These are phyloP conservation scores for Drosophila demipolita DNA, from an alignment of 2,888 invertebrate genomes.

Conservation along the genomic window DNA sequence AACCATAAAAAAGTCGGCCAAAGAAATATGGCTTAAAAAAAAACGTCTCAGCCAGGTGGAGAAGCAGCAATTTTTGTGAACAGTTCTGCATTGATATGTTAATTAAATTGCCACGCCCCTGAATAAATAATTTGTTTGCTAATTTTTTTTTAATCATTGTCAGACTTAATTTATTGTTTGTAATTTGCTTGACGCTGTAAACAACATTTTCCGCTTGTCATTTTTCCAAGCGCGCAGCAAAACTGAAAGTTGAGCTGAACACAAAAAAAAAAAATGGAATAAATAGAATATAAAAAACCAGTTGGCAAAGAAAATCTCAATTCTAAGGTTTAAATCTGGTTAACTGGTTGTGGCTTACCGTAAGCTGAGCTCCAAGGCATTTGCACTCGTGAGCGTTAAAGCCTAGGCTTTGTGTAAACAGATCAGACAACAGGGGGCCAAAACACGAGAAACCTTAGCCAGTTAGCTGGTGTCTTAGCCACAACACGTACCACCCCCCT, in stretches of 20 bases:
- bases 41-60: slow-evolving; percentile 28
- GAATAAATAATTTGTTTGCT: slow-evolving; percentile 57
- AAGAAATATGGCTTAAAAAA: slow-evolving; percentile 7
- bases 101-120: slow-evolving; percentile 46
- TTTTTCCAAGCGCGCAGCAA: slow-evolving; percentile 39
- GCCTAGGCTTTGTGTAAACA: slow-evolving; percentile 60
- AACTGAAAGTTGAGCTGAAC: slow-evolving; percentile 68
- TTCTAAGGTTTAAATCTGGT: slow-evolving; percentile 16
- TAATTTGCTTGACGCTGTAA: slow-evolving; percentile 28
- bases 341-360: slow-evolving; percentile 28
- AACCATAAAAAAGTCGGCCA: slow-evolving; percentile 22
- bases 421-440: slow-evolving; percentile 47
- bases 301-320: slow-evolving; percentile 45
- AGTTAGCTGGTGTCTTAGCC: background rate
- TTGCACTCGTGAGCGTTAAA: slow-evolving; percentile 40
- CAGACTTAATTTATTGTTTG: slow-evolving; percentile 24
- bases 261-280: background rate
- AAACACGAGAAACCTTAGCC: slow-evolving; percentile 44
- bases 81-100: slow-evolving; percentile 28
- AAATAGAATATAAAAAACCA: slow-evolving; percentile 14
- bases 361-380: slow-evolving; percentile 39
- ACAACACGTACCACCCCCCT: background rate
- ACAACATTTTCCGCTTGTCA: slow-evolving; percentile 63
- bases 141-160: slow-evolving; percentile 54
- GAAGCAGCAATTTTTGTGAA: slow-evolving; percentile 12